These are phyloP conservation scores for Apis laboriosa DNA, from an alignment of 1,140 invertebrate species.

Conservation along the genomic window DNA sequence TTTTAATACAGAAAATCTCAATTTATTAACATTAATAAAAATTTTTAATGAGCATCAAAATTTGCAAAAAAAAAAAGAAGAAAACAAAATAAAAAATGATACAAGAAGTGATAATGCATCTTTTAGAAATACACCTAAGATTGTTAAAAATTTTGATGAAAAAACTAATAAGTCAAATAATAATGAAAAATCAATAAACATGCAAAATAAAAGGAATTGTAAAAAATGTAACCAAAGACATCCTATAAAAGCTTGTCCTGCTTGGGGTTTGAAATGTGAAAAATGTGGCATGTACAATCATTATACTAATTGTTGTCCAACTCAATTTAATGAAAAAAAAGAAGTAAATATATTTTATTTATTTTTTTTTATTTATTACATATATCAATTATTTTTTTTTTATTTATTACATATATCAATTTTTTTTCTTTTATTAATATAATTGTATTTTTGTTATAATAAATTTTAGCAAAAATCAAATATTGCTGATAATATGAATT, in stretches of 20 bases:
- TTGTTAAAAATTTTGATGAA: background rate
- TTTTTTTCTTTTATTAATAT: background rate
- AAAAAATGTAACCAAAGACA: conserved; percentile 48
- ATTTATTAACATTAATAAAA: conserved; percentile 33
- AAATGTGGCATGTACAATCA: conserved; percentile 48
- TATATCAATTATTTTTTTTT: background rate
- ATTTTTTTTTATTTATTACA: too few species aligned
- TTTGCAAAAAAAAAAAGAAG: conserved; percentile 27
- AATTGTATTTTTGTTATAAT: background rate
- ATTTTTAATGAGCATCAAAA: conserved; percentile 40
- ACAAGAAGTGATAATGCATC: background rate
- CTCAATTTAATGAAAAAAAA: background rate
- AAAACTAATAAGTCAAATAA: background rate
- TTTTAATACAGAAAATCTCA: conserved; percentile 53
- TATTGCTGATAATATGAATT: background rate
- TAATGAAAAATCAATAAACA: background rate
- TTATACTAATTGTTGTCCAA: conserved; percentile 9
- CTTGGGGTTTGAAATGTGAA: conserved; percentile 50
- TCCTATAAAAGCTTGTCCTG: conserved; percentile 46
- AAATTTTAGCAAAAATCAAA: background rate
- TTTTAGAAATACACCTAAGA: background rate
- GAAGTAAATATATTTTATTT: background rate
- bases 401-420: background rate
- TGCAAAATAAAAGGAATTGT: conserved; percentile 30
- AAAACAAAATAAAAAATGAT: background rate